Conservation (phyloP, 2,113 vertebrate genomes). For the Puma concolor region DNA sequence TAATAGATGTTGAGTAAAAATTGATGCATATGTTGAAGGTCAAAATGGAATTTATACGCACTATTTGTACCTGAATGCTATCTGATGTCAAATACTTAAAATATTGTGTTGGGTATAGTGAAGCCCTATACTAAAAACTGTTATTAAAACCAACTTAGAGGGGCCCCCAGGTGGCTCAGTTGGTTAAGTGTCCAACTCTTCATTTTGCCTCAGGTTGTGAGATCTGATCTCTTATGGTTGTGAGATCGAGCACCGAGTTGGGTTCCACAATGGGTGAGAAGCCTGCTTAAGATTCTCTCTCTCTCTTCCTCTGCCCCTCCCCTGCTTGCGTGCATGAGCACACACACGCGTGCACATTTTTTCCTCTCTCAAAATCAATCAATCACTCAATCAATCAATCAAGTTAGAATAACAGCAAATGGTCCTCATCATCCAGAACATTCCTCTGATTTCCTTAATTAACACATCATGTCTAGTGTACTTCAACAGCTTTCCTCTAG, state of each 20-base stretch:
- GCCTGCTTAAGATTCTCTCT: too few species aligned
- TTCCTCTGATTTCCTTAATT: background rate
- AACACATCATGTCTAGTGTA: too few species aligned
- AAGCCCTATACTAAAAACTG: background rate
- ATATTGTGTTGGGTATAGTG: background rate
- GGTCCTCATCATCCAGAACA: background rate
- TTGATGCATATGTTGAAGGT: background rate
- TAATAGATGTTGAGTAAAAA: background rate
- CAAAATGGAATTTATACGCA: background rate
- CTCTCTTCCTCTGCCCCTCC: too few species aligned
- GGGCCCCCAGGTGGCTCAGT: too few species aligned
- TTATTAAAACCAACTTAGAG: background rate
- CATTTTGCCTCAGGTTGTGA: too few species aligned
- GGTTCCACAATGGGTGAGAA: too few species aligned
- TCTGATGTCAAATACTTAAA: background rate
- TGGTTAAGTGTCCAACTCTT: too few species aligned
- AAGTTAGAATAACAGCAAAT: background rate
- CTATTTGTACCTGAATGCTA: background rate
- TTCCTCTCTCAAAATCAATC: too few species aligned
- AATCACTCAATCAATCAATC: background rate
- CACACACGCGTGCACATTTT: too few species aligned
- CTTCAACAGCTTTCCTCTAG: background rate
- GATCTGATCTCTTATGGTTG: too few species aligned
- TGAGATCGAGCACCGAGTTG: too few species aligned
- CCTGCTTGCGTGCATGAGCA: too few species aligned